These are phyloP conservation scores for Matsumurasca onukii DNA, from an alignment of 1,140 invertebrate genomes.

Conservation along the genomic window DNA sequence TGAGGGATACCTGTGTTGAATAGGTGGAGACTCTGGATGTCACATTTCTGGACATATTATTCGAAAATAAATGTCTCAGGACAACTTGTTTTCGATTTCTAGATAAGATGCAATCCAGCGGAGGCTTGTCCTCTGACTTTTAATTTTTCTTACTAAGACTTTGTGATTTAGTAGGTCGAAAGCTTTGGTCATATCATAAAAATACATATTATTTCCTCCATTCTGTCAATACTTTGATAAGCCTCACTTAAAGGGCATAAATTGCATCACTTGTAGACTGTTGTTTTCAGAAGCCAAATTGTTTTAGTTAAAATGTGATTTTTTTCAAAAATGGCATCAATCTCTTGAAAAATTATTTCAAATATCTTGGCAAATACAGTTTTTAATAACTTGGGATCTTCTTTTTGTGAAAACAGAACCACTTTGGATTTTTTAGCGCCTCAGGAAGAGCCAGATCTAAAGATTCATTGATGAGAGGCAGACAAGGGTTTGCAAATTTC, in stretches of 20 bases:
- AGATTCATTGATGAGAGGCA: neutral
- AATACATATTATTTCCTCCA: neutral
- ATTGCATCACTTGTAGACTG: neutral
- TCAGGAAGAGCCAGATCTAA: neutral
- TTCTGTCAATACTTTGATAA: neutral
- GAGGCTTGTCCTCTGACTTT: neutral
- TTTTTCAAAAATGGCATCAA: neutral
- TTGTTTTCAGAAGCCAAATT: neutral
- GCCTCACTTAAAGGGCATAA: neutral
- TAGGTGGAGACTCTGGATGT: neutral
- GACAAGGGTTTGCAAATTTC: neutral
- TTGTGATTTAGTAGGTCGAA: neutral
- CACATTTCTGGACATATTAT: neutral
- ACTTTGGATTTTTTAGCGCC: neutral
- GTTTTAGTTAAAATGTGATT: neutral
- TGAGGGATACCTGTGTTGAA: neutral
- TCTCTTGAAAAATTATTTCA: neutral
- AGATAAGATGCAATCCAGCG: neutral
- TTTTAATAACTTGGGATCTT: neutral
- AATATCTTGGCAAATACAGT: neutral
- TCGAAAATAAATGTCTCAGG: neutral
- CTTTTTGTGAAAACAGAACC: neutral
- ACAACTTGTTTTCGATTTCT: no score
- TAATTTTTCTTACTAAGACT: neutral
- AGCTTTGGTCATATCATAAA: conserved; percentile 1